Evolutionary conservation across 2,113 vertebrate genomes (phyloP).

Genomic region (Natator depressus): DNA sequence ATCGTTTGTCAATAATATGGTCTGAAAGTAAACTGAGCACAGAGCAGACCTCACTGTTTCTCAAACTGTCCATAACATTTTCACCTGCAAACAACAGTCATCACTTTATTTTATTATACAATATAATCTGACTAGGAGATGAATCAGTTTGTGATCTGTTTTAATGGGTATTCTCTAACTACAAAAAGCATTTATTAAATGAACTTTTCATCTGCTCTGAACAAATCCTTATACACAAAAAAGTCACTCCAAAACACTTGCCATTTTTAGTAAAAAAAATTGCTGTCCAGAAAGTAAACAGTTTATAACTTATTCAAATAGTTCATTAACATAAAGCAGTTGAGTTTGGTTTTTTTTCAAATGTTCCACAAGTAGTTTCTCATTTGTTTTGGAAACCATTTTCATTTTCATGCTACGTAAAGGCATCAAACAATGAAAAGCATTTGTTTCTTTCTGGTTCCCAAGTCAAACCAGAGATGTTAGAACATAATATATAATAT

Average conservation of each 20-base stretch:
- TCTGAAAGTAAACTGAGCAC: not conserved
- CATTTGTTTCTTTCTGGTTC: conserved; percentile 54
- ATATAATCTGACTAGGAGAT: not conserved
- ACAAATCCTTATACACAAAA: conserved; percentile 17
- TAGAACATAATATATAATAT: conserved; percentile 2
- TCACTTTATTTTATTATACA: not conserved
- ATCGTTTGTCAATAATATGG: not conserved
- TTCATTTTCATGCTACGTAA: conserved; percentile 53
- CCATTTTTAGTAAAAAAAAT: conserved; percentile 31
- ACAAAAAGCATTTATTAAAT: not conserved
- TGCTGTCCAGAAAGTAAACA: conserved; percentile 65
- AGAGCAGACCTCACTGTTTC: not conserved
- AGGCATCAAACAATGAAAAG: conserved; percentile 48
- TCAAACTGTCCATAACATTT: not conserved
- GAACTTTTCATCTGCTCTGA: not conserved
- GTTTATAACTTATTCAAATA: conserved; percentile 68
- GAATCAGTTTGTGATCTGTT: not conserved
- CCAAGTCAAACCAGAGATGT: conserved; percentile 60
- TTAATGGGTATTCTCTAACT: not conserved
- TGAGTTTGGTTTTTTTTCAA: not conserved
- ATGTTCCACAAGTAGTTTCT: conserved; percentile 1
- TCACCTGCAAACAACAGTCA: not conserved
- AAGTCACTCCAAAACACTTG: not conserved
- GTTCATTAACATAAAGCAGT: conserved; percentile 60
- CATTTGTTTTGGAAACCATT: conserved; percentile 49